Percentiles rank a stretch among this genome's conserved stretches.
These are phyloP conservation scores for Nerophis ophidion DNA, from an alignment of 2,113 vertebrate genomes.

Conservation along the genomic window DNA sequence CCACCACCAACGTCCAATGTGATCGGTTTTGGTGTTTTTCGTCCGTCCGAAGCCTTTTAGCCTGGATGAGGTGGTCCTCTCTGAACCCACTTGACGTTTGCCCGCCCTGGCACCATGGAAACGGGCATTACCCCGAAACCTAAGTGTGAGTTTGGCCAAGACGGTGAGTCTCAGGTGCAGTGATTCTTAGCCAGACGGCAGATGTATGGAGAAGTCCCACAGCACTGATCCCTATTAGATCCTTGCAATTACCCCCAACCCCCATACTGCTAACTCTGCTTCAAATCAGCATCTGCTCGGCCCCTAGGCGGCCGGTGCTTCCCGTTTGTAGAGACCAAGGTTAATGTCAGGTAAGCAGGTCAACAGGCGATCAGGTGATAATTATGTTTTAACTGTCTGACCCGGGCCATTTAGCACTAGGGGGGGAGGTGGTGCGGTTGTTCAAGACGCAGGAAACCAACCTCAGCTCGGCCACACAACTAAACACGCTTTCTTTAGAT, in stretches of 20 bases:
- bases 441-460: slow-evolving; percentile 27
- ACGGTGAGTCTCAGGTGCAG: slow-evolving; percentile 62
- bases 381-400: slow-evolving; percentile 70
- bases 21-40: not conserved
- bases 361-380: slow-evolving; percentile 53
- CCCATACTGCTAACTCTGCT: slow-evolving; percentile 51
- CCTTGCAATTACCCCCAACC: slow-evolving; percentile 51
- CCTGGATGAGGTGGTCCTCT: not conserved
- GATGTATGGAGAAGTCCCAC: slow-evolving; percentile 60
- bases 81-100: slow-evolving; percentile 15
- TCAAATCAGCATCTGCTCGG: slow-evolving; percentile 63
- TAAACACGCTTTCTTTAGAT: slow-evolving; percentile 36
- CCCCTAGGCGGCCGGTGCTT: slow-evolving; percentile 46
- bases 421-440: not conserved
- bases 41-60: not conserved
- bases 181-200: slow-evolving; percentile 56
- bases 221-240: slow-evolving; percentile 68
- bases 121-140: slow-evolving; percentile 44
- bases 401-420: slow-evolving; percentile 56
- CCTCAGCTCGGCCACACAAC: slow-evolving; percentile 17
- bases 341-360: slow-evolving; percentile 70
- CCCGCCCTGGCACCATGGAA: slow-evolving; percentile 43
- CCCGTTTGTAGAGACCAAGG: slow-evolving; percentile 59
- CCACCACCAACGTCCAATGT: not conserved
- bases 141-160: slow-evolving; percentile 41